Evolutionary conservation across 2,113 vertebrate genomes (phyloP), one percentile per base, ranked within the genome.

Genomic region (Alexandromys fortis): DNA sequence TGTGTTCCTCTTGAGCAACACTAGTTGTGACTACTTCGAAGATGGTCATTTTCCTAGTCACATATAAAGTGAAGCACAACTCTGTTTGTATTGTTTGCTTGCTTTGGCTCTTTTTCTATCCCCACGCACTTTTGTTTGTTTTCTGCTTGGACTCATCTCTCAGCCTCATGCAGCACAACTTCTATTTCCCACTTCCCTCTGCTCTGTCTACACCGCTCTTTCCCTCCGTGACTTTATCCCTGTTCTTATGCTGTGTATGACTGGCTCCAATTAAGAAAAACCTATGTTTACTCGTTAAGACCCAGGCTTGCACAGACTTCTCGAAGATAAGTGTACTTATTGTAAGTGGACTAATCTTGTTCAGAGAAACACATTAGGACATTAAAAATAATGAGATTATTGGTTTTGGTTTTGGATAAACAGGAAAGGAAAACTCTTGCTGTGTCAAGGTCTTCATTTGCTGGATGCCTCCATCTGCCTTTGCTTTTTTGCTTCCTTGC

Each of bases 301-400:
- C 87, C 21, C 21, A 49, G 38, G 52, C 81, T 93, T 77, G 79
- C 79, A 95, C 45, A 86, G 47, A 13, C n/a, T 89, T 42, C 49
- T 94, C 13, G 42, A 58, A 88, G 68, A 78, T 75, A 90, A 95
- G 72, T 45, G 52, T 82, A 75, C 61, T 73, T 96, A 91, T 77
- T 33, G 7, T 95, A 96, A 97, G 73, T 82, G 63, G 49, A 94
- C 76, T 68, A 88, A 82, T 94, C 16, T 85, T 86, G 47, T 91
- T 93, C 94, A 92, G 72, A 94, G 76, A 96, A 72, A 93, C 47
- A 86, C 47, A 75, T 77, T 77, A 73, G 63, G 49, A 92, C 61
- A 65, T 95, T 95, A 93, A 72, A 92, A 96, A 89, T 92, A 94
- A 95, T 63, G 70, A 95, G 90, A 52, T 61, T 75, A 77, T 89